Conservation (phyloP, 2,888 invertebrate genomes). For the Drosophila affinis region DNA sequence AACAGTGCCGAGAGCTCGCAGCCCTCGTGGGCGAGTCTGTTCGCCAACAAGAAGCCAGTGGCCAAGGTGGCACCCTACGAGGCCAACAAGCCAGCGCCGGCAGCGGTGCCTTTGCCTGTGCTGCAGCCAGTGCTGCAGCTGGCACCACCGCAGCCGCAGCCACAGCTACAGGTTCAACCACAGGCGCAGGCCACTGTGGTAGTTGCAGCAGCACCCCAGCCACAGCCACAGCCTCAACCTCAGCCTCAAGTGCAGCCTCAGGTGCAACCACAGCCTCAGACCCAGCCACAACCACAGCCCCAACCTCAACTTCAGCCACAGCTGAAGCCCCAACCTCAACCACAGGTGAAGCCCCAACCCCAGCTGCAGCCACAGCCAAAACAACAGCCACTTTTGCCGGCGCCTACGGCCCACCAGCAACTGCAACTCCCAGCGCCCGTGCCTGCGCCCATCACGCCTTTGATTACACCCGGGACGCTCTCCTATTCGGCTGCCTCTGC, state of each 20-base stretch:
- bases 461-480: slow-evolving; percentile 80
- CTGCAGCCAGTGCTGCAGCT: slow-evolving; percentile 26
- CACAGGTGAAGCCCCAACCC: slow-evolving; percentile 5
- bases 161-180: neutral
- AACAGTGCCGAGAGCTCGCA: slow-evolving; percentile 55
- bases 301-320: slow-evolving; percentile 19
- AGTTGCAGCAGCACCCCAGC: slow-evolving; percentile 29
- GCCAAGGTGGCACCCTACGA: slow-evolving; percentile 87
- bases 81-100: slow-evolving; percentile 63
- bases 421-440: slow-evolving; percentile 66
- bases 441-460: slow-evolving; percentile 65
- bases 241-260: slow-evolving; percentile 23
- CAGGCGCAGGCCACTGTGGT: neutral
- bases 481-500: slow-evolving; percentile 84
- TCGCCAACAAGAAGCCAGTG: slow-evolving; percentile 86
- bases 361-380: slow-evolving; percentile 8
- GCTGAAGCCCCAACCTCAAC: slow-evolving; percentile 5
- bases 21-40: slow-evolving; percentile 89
- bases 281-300: slow-evolving; percentile 12
- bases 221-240: slow-evolving; percentile 34
- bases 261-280: slow-evolving; percentile 12
- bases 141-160: slow-evolving; percentile 40
- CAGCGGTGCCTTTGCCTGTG: slow-evolving; percentile 19
- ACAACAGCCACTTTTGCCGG: slow-evolving; percentile 7
- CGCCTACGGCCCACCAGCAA: slow-evolving; percentile 63